Evolutionary conservation across 2,113 vertebrate genomes (phyloP).

Genomic region (Bufo gargarizans): DNA sequence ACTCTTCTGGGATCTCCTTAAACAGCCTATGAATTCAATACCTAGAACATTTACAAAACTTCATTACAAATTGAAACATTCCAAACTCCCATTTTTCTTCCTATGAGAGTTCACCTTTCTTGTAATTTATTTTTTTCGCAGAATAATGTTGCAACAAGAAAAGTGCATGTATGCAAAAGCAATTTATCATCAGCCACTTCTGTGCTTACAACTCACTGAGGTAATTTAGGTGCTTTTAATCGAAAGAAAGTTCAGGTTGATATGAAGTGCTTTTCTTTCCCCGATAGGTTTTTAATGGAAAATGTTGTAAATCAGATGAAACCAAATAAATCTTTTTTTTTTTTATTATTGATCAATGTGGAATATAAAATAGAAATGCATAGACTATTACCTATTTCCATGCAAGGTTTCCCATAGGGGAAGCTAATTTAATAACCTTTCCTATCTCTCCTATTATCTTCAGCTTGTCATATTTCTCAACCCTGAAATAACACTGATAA

Average conservation of each 20-base stretch:
- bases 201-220: conserved; percentile 82
- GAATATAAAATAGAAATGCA: conserved; percentile 79
- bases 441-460: conserved; percentile 30
- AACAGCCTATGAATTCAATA: conserved; percentile 67
- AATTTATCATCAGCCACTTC: conserved; percentile 84
- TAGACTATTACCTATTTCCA: conserved; percentile 73
- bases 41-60: conserved; percentile 70
- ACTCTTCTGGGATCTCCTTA: conserved; percentile 65
- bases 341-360: conserved; percentile 82
- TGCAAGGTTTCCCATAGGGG: conserved; percentile 62
- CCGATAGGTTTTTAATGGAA: conserved; percentile 58
- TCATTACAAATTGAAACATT: conserved; percentile 76
- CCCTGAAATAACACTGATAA: conserved; percentile 20
- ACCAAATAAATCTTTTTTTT: conserved; percentile 64
- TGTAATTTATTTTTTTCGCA: conserved; percentile 67
- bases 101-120: conserved; percentile 71
- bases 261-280: conserved; percentile 62
- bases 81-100: conserved; percentile 76
- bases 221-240: conserved; percentile 84
- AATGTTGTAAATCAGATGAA: conserved; percentile 57
- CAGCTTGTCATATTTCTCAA: conserved; percentile 77
- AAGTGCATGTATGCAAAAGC: conserved; percentile 83
- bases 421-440: conserved; percentile 34
- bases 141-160: conserved; percentile 78
- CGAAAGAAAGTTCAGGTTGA: conserved; percentile 79